A percentile compares a stretch with the other conserved stretches of the same genome.
These are phyloP conservation scores for Meteorus sp. DNA, from an alignment of 1,140 invertebrate species.

Conservation along the genomic window DNA sequence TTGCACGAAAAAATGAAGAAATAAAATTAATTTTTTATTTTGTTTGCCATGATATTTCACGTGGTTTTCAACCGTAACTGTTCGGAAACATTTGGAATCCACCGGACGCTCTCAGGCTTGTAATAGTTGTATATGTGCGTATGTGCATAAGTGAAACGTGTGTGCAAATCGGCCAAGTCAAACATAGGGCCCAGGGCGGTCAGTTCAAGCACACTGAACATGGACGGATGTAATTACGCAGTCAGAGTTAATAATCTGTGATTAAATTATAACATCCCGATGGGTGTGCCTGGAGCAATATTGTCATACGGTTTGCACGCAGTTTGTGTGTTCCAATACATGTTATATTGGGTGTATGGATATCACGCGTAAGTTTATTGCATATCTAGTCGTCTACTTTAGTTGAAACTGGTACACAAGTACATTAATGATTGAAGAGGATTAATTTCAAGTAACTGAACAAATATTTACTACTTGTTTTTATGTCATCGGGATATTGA, in stretches of 20 bases:
- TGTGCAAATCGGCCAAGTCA: conserved; percentile 35
- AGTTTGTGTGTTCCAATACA: background rate
- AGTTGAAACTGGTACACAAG: too few relatives aligned
- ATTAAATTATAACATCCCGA: conserved; percentile 41
- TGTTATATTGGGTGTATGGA: background rate
- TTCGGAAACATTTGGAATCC: too few relatives aligned
- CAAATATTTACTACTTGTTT: too few relatives aligned
- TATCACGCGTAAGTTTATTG: too few relatives aligned
- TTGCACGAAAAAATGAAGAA: conserved; percentile 21
- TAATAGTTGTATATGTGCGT: conserved; percentile 30
- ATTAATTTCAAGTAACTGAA: too few relatives aligned
- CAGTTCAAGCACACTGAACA: conserved; percentile 26
- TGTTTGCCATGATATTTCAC: too few relatives aligned
- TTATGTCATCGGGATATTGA: too few relatives aligned
- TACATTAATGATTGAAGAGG: too few relatives aligned
- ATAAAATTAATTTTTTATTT: conserved; percentile 13
- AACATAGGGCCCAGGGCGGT: conserved; percentile 30
- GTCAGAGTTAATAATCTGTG: conserved; percentile 40
- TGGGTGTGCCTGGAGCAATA: conserved; percentile 26
- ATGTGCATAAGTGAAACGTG: background rate
- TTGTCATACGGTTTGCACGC: too few relatives aligned
- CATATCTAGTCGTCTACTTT: too few relatives aligned
- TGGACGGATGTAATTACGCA: conserved; percentile 39
- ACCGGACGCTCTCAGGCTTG: too few relatives aligned
- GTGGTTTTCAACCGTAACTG: too few relatives aligned